Base-by-base conservation (phyloP, 92 coral and sea anemone species). In the Porites cylindrica region DNA sequence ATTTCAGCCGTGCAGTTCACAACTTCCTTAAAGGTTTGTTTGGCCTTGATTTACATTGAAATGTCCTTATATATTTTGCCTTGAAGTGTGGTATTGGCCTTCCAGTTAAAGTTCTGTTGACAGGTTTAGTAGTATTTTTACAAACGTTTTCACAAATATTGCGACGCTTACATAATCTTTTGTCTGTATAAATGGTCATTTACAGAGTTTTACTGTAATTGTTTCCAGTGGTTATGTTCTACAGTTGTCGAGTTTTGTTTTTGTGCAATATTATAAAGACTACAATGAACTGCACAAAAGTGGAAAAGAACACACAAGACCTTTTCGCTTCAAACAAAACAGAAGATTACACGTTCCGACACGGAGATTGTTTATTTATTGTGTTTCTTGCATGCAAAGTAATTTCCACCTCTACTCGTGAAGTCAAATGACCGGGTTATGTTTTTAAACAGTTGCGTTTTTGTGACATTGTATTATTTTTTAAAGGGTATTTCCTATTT, bases 1-100 rank as follows among this genome's bases (percentile, higher is more conserved):
- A 58, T 18, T 59, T 71, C 7, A 16, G 38, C 8, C 54, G 86
- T 38, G 8, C 70, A 11, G 26, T 82, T 8, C 70, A 6, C 66
- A 29, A 70, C 77, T 56, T 54, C 17, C 43, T 81, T 4, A 70
- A 81, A 82, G 86, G 86, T 71, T 82, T 38, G 86, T 71, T 38
- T 38, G 47, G 47, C 47, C 14, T 16, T 14, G 3, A 21, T 0
- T 18, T 32, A 17, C 38, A 67, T n/a, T 67, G 72, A 20, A 6
- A 18, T 67, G 72, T 67, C 24, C 58, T 59, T 77, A 20, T 32
- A 59, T 29, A 18, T 77, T 20, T 21, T 29, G 16, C 4, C 11
- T 20, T 16, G 56, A 1, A 0, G 11, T 51, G 11, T 72, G 50
- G 21, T 9, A 54, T 62, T 20, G 13, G 20, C 19, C n/a, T 62